These are phyloP conservation scores for Chinchilla lanigera DNA, from an alignment of 2,113 vertebrate species.

Conservation along the genomic window DNA sequence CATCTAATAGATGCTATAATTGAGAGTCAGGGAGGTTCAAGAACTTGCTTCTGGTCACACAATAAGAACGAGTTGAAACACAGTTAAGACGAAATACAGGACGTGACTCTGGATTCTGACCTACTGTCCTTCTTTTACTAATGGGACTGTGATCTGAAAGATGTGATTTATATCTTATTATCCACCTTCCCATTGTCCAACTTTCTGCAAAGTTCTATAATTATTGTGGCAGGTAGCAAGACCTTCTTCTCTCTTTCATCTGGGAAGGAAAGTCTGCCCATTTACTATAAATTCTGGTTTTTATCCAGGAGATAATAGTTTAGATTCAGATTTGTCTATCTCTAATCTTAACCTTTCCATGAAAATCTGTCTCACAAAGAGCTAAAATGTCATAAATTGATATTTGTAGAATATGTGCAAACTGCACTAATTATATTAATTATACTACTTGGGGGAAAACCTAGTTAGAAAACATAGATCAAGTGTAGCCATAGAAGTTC, in stretches of 20 bases:
- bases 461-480: background rate
- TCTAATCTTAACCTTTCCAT: constrained; percentile 19
- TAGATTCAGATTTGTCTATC: constrained; percentile 42
- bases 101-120: background rate
- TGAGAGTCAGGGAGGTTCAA: background rate
- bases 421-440: constrained; percentile 6
- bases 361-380: constrained; percentile 26
- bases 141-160: background rate
- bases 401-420: constrained; percentile 19
- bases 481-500: background rate
- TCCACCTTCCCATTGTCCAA: background rate
- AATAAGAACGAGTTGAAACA: background rate
- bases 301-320: background rate
- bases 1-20: background rate
- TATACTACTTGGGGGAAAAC: background rate
- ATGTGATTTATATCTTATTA: background rate
- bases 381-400: background rate
- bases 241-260: background rate
- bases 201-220: background rate
- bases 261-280: background rate
- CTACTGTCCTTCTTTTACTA: background rate
- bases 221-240: background rate
- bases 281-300: background rate
- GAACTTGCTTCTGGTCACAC: background rate
- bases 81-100: background rate